phyloP scores from a whole-genome alignment of 2,888 invertebrate genomes.

The Pardosa pseudoannulata region DNA sequence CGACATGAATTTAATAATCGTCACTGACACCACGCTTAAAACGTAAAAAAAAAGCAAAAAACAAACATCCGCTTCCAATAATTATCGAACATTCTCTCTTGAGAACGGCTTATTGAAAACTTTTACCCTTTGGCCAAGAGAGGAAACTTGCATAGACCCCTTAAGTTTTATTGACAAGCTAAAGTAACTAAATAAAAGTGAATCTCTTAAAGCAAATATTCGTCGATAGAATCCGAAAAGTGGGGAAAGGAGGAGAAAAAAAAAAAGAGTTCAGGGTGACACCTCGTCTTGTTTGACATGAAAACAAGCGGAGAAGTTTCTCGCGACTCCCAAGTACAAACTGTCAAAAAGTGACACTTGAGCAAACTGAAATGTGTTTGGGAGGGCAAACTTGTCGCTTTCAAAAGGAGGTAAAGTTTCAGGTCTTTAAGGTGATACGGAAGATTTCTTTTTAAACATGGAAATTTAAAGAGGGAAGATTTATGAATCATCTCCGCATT shows the following conservation, averaged over 20 bases:
- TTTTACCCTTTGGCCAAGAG: neutral
- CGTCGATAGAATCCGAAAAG: neutral
- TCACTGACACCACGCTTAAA: too few species aligned
- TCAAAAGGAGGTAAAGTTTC: neutral
- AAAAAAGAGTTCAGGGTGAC: slow-evolving; percentile 28
- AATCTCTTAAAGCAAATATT: slow-evolving; percentile 39
- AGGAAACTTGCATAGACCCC: neutral
- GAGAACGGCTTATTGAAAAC: neutral
- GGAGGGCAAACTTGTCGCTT: slow-evolving; percentile 11
- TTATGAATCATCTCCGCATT: too few species aligned
- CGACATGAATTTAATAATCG: too few species aligned
- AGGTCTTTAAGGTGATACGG: neutral
- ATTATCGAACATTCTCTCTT: neutral
- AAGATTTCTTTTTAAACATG: neutral
- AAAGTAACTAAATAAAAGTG: slow-evolving; percentile 22
- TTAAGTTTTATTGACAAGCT: slow-evolving; percentile 18
- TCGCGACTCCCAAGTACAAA: slow-evolving; percentile 28
- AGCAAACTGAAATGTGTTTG: slow-evolving; percentile 30
- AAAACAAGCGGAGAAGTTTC: slow-evolving; percentile 43
- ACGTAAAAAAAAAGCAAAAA: too few species aligned
- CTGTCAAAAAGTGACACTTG: slow-evolving; percentile 57
- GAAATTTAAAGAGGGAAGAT: neutral
- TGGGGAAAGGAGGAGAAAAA: slow-evolving; percentile 4
- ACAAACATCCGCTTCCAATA: neutral
- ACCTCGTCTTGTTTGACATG: slow-evolving; percentile 58